These are phyloP conservation scores for Orthonyx spaldingii DNA, from an alignment of 2,113 vertebrate genomes.

Conservation along the genomic window DNA sequence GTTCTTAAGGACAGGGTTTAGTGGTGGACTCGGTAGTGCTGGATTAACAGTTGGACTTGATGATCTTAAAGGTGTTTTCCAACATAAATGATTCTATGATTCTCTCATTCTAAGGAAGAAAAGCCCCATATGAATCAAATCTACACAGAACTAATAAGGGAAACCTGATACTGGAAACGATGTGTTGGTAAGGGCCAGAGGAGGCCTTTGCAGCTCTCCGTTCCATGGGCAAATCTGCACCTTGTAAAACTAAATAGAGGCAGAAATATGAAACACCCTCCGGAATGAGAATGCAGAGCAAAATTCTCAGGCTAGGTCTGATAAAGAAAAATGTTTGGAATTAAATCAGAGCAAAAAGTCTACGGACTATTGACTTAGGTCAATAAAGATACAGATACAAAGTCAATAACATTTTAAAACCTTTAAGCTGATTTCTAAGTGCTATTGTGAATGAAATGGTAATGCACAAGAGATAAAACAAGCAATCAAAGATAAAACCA, in stretches of 20 bases:
- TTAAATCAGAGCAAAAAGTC: neutral
- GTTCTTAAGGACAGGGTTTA: neutral
- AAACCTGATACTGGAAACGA: neutral
- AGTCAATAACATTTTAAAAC: neutral
- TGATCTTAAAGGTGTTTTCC: neutral
- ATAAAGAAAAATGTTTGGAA: neutral
- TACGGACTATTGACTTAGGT: neutral
- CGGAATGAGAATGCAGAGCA: neutral
- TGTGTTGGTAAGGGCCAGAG: neutral
- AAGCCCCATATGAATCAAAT: neutral
- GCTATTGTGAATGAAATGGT: neutral
- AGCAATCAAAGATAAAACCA: neutral
- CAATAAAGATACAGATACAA: neutral
- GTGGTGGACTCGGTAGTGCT: neutral
- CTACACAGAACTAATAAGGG: neutral
- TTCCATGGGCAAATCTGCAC: neutral
- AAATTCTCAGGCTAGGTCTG: neutral
- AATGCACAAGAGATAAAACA: neutral
- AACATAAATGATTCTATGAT: neutral
- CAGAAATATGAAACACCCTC: neutral
- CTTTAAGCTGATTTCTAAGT: neutral
- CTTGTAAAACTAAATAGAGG: neutral
- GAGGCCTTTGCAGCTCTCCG: neutral
- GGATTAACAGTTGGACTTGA: neutral
- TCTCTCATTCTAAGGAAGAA: neutral